Conservation (phyloP, 35 echinoderm and acorn worm genomes). For the Lytechinus pictus region DNA sequence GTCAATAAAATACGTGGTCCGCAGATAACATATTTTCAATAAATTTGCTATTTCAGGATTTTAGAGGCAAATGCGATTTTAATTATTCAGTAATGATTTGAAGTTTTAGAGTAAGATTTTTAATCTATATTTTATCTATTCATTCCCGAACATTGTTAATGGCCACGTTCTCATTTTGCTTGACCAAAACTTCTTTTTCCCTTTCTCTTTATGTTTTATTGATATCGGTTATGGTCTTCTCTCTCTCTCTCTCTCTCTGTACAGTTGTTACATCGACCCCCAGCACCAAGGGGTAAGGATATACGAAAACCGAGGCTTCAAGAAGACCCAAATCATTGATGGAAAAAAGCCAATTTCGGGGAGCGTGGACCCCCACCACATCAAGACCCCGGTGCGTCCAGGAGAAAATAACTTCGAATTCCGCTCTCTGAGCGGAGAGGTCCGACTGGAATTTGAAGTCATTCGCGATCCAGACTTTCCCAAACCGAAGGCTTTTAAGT, state of each 20-base stretch:
- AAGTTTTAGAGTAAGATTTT: too few species aligned
- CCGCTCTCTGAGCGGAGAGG: constrained; percentile 80
- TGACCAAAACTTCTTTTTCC: too few species aligned
- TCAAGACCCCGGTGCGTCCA: constrained; percentile 75
- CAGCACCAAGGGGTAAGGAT: constrained; percentile 92
- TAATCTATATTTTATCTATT: too few species aligned
- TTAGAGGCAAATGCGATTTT: too few species aligned
- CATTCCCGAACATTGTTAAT: too few species aligned
- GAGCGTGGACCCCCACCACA: constrained; percentile 78
- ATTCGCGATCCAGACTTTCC: constrained; percentile 59
- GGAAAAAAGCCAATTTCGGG: constrained; percentile 76
- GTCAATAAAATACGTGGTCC: too few species aligned
- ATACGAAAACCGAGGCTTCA: constrained; percentile 74
- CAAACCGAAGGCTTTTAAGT: constrained; percentile 87
- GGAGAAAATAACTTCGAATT: constrained; percentile 99
- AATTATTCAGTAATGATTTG: too few species aligned
- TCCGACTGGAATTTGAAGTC: constrained; percentile 78
- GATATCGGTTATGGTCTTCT: too few species aligned
- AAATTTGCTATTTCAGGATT: too few species aligned
- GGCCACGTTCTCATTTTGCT: too few species aligned
- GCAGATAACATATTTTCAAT: too few species aligned
- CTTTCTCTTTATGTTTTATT: too few species aligned
- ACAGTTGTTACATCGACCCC: constrained; percentile 92
- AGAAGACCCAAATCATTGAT: constrained; percentile 83
- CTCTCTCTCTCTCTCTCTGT: not conserved